Evolutionary conservation across 2,888 invertebrate species (phyloP), one percentile per base, ranked within the genome.

Genomic region (Agonopterix subpropinquella): DNA sequence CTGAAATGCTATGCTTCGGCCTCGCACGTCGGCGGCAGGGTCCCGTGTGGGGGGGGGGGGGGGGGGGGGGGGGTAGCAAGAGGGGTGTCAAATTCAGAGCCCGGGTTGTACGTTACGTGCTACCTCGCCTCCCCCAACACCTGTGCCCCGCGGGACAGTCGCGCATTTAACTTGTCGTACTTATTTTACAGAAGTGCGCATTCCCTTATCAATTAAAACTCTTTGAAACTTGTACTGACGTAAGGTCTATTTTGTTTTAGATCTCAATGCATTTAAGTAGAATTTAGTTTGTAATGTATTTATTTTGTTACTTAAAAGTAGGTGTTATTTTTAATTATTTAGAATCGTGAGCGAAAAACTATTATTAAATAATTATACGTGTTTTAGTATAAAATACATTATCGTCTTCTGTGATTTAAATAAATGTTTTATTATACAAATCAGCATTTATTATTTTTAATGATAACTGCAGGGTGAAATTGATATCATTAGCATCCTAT

Each of bases 321-420:
- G 10, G 11, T 43, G 10, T 43, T 43, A 18, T 8, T 42, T 42
- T 47, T 36, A n/a, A 28, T 7, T 28, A 28, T 28, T n/a, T 11
- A 9, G 3, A 11, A 47, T 41, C 47, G 47, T 47, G 43, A 47
- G 47, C 47, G 13, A 18, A 37, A 11, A 11, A 42, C 8, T 42
- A 13, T 42, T n/a, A 11, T 42, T 39, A 39, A 42, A 42, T 11
- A 11, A 42, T 42, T 11, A 42, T 39, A 39, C n/a, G 5, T 44
- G 11, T 28, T 39, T 11, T 46, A 45, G 36, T 11, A 4, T 39
- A 39, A 39, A 39, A 11, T n/a, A 42, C 2, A 42, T 42, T 42
- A 42, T 55, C 65, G 70, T 73, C 62, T 65, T 59, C 70, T 75
- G 74, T 77, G 75, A 76, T 76, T 77, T 67, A 54, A 61, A 64